These are phyloP conservation scores for Acanthosoma haemorrhoidale DNA, from an alignment of 2,888 invertebrate genomes.

Conservation along the genomic window DNA sequence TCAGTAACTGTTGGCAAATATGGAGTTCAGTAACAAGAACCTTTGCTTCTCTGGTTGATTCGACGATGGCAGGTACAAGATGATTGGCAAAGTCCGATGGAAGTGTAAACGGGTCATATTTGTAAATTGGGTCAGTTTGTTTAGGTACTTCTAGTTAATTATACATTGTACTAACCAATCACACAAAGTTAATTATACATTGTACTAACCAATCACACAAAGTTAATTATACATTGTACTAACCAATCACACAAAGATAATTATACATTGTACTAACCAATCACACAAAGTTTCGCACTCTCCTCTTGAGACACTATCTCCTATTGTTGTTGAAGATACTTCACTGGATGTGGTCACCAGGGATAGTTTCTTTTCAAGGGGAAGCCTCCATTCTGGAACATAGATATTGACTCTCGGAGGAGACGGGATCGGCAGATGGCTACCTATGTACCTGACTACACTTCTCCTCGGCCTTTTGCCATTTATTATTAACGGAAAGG, in stretches of 20 bases:
- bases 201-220: too few relatives aligned
- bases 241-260: not conserved
- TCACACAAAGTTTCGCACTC: constrained; percentile 9
- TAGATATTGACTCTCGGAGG: constrained; percentile 19
- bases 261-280: not conserved
- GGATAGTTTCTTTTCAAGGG: not conserved
- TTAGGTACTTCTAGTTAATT: too few relatives aligned
- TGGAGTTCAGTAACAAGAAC: too few relatives aligned
- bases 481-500: constrained; percentile 20
- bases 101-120: too few relatives aligned
- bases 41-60: too few relatives aligned
- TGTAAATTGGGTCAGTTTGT: too few relatives aligned
- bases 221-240: too few relatives aligned
- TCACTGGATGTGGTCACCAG: not conserved
- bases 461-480: not conserved
- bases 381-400: constrained; percentile 20
- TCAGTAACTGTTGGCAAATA: too few relatives aligned
- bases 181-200: too few relatives aligned
- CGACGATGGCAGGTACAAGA: too few relatives aligned
- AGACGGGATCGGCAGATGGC: constrained; percentile 18
- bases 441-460: constrained; percentile 29
- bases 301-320: not conserved
- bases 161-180: too few relatives aligned
- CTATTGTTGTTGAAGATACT: not conserved
- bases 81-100: too few relatives aligned